phyloP scores from a whole-genome alignment of 2,113 vertebrate genomes.

The Carassius carassius region DNA sequence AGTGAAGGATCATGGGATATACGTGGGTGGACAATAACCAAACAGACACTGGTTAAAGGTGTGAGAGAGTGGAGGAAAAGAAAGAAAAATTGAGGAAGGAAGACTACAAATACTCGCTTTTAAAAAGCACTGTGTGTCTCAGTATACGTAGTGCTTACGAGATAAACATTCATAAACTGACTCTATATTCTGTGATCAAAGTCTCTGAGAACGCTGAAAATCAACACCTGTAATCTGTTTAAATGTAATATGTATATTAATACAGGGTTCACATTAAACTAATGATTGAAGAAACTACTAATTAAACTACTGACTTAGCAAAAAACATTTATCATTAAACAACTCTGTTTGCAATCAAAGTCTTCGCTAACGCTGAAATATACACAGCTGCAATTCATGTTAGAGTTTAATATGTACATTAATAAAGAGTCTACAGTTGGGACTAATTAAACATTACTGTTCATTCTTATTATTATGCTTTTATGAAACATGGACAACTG shows the following conservation, averaged over 20 bases:
- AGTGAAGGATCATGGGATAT: conserved; percentile 7
- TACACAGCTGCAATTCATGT: neutral
- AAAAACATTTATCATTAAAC: neutral
- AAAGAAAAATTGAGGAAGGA: conserved; percentile 20
- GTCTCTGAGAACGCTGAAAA: neutral
- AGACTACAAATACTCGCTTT: neutral
- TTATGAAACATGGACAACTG: no score
- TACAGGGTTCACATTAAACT: neutral
- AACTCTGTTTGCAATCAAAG: neutral
- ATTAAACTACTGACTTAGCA: no score
- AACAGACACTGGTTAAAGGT: neutral
- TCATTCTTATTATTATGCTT: neutral
- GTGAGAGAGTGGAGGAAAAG: neutral
- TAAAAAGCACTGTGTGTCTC: neutral
- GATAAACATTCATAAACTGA: neutral
- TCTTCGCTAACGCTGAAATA: neutral
- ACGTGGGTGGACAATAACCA: conserved; percentile 11
- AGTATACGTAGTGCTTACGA: neutral
- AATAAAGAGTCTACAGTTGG: neutral
- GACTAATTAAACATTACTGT: neutral
- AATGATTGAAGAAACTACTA: neutral
- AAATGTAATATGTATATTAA: neutral
- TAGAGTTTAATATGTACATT: no score
- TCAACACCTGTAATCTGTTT: no score
- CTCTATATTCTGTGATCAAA: neutral